Conservation (phyloP, 2,797 vertebrate species). For the Rhinatrema bivittatum region DNA sequence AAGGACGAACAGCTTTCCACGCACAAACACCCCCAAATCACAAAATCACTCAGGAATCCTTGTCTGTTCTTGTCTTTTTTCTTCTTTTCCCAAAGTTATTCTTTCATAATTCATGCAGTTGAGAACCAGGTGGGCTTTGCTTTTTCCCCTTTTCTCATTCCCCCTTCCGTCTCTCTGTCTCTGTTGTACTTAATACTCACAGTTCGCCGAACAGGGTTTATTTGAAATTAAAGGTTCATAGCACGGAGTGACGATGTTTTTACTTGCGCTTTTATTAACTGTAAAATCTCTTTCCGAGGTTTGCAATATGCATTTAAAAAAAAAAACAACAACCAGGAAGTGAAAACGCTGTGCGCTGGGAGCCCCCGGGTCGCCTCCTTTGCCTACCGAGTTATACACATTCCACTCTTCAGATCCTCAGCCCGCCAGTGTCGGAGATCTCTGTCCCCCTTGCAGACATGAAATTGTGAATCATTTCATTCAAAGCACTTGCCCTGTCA, state of each 20-base stretch:
- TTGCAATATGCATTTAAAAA: no score
- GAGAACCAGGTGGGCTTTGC: slow-evolving; percentile 17
- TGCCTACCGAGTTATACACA: slow-evolving; percentile 43
- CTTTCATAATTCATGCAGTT: slow-evolving; percentile 42
- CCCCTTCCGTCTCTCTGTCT: slow-evolving; percentile 20
- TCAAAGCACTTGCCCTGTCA: slow-evolving; percentile 34
- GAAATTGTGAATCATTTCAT: slow-evolving; percentile 33
- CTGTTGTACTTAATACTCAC: slow-evolving; percentile 46
- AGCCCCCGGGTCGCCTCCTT: slow-evolving; percentile 27
- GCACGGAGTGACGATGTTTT: no score
- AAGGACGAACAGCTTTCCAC: background rate
- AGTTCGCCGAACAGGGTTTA: slow-evolving; percentile 56
- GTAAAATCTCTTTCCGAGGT: slow-evolving; percentile 39
- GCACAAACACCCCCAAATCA: slow-evolving; percentile 18
- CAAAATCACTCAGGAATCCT: slow-evolving; percentile 18
- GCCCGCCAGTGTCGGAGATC: background rate
- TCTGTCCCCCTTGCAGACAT: slow-evolving; percentile 14
- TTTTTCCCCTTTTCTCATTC: slow-evolving; percentile 14
- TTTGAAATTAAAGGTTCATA: slow-evolving; percentile 27
- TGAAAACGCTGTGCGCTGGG: no score
- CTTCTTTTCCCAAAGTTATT: slow-evolving; percentile 47
- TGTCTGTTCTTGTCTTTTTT: slow-evolving; percentile 5
- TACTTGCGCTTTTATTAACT: slow-evolving; percentile 33
- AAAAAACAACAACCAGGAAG: slow-evolving; percentile 28
- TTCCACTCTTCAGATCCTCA: slow-evolving; percentile 19